Percentiles rank a stretch among this genome's conserved stretches.
These are phyloP conservation scores for Otus scops DNA, from an alignment of 2,797 vertebrate species.

Conservation along the genomic window DNA sequence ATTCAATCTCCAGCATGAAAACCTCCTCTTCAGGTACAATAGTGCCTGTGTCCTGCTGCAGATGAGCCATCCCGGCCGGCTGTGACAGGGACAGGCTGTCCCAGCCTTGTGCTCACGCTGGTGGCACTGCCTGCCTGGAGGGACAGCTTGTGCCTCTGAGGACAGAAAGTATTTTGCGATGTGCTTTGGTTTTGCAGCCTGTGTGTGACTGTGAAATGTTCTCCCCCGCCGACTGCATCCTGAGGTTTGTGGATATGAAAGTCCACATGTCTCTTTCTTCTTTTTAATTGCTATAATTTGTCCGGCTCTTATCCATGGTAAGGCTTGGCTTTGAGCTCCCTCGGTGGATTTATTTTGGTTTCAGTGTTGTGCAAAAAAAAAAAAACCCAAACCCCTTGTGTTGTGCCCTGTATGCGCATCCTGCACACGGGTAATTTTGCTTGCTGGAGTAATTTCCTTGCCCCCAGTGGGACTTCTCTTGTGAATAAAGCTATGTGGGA, in stretches of 20 bases:
- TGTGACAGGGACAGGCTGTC: constrained; percentile 18
- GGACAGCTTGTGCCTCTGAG: constrained; percentile 10
- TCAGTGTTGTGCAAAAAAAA: neutral
- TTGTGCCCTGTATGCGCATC: neutral
- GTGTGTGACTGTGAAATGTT: neutral
- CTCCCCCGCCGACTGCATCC: neutral
- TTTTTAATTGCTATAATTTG: constrained; percentile 39
- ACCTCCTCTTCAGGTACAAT: neutral
- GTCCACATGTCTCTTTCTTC: constrained; percentile 20
- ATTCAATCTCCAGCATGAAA: neutral
- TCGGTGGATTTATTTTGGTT: neutral
- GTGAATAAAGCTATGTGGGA: constrained; percentile 24
- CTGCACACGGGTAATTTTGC: neutral
- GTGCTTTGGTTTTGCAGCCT: neutral
- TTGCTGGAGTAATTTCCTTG: constrained; percentile 6
- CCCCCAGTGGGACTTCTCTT: neutral
- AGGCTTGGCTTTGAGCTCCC: neutral
- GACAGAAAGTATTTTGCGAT: neutral
- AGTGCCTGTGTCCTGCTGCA: neutral
- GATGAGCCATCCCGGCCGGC: neutral
- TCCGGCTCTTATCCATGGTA: neutral
- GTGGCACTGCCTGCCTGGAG: neutral
- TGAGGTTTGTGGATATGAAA: constrained; percentile 34
- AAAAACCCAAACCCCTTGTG: neutral
- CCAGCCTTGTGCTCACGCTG: neutral